Evolutionary conservation across 2,888 invertebrate species (phyloP).

Genomic region (Cryptophagus acutangulus): DNA sequence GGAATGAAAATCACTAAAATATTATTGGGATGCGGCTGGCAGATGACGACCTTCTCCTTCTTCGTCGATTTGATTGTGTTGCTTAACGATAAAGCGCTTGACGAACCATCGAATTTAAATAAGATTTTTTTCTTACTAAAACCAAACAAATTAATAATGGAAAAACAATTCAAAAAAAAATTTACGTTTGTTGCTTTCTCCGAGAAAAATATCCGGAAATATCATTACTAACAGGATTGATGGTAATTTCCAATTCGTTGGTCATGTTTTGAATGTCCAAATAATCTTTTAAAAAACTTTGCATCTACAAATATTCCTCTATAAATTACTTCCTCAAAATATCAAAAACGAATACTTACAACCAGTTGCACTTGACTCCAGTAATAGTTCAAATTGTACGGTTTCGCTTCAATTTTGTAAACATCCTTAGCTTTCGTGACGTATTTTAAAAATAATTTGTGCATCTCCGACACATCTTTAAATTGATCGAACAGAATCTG

Average conservation of each 20-base stretch:
- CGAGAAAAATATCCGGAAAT: slow-evolving; percentile 54
- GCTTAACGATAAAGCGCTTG: slow-evolving; percentile 44
- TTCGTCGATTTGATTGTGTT: slow-evolving; percentile 37
- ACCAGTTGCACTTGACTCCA: slow-evolving; percentile 89
- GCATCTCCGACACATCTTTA: slow-evolving; percentile 73
- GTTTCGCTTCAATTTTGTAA: slow-evolving; percentile 49
- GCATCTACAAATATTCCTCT: slow-evolving; percentile 57
- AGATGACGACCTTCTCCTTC: slow-evolving; percentile 63
- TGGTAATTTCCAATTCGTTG: slow-evolving; percentile 54
- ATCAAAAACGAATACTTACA: slow-evolving; percentile 56
- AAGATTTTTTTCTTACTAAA: slow-evolving; percentile 55
- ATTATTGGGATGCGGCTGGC: slow-evolving; percentile 68
- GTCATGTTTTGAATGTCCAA: slow-evolving; percentile 78
- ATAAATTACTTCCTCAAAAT: not conserved
- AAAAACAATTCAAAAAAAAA: slow-evolving; percentile 11
- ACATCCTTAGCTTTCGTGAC: slow-evolving; percentile 58
- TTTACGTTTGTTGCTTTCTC: slow-evolving; percentile 48
- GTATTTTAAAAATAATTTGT: slow-evolving; percentile 62
- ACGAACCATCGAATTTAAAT: slow-evolving; percentile 67
- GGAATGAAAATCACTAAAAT: slow-evolving; percentile 77
- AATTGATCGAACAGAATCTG: slow-evolving; percentile 78
- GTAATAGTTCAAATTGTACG: slow-evolving; percentile 73
- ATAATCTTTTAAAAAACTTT: slow-evolving; percentile 79
- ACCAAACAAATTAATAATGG: slow-evolving; percentile 11
- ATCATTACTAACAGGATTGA: slow-evolving; percentile 48